These are phyloP conservation scores for Hippocampus abdominalis DNA, from an alignment of 2,113 vertebrate genomes.

Conservation along the genomic window DNA sequence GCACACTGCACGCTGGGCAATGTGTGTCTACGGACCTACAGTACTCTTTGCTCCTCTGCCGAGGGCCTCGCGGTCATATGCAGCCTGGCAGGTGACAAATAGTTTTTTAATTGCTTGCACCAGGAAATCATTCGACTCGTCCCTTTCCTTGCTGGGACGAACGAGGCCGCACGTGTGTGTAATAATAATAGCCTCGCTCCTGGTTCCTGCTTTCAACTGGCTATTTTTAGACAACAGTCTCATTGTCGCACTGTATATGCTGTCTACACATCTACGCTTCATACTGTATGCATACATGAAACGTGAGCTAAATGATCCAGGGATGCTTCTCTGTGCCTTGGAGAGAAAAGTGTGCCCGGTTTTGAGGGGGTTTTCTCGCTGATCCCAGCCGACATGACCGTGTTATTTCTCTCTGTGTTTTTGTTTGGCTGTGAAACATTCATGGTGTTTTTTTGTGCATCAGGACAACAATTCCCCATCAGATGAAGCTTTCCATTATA, in stretches of 20 bases:
- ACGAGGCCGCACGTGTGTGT: slow-evolving; percentile 66
- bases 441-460: slow-evolving; percentile 47
- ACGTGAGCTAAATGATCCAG: slow-evolving; percentile 51
- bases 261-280: slow-evolving; percentile 8
- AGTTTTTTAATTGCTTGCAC: slow-evolving; percentile 90
- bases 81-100: slow-evolving; percentile 82
- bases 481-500: slow-evolving; percentile 76
- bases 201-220: slow-evolving; percentile 47
- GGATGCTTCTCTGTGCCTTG: slow-evolving; percentile 47
- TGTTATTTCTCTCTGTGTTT: slow-evolving; percentile 36
- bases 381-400: slow-evolving; percentile 45
- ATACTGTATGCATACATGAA: slow-evolving; percentile 14
- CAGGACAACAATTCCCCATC: slow-evolving; percentile 64
- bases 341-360: slow-evolving; percentile 32
- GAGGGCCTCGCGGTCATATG: slow-evolving; percentile 69
- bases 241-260: neutral
- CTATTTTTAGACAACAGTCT: slow-evolving; percentile 72
- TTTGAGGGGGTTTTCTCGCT: slow-evolving; percentile 11
- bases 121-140: slow-evolving; percentile 84
- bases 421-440: slow-evolving; percentile 12
- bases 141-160: slow-evolving; percentile 71
- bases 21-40: slow-evolving; percentile 27
- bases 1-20: slow-evolving; percentile 2
- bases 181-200: slow-evolving; percentile 75
- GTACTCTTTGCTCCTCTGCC: slow-evolving; percentile 58